Percentiles rank a stretch among this genome's conserved stretches.
These are phyloP conservation scores for Echinarachnius parma DNA, from an alignment of 53 echinoderm and acorn worm genomes.

Conservation along the genomic window DNA sequence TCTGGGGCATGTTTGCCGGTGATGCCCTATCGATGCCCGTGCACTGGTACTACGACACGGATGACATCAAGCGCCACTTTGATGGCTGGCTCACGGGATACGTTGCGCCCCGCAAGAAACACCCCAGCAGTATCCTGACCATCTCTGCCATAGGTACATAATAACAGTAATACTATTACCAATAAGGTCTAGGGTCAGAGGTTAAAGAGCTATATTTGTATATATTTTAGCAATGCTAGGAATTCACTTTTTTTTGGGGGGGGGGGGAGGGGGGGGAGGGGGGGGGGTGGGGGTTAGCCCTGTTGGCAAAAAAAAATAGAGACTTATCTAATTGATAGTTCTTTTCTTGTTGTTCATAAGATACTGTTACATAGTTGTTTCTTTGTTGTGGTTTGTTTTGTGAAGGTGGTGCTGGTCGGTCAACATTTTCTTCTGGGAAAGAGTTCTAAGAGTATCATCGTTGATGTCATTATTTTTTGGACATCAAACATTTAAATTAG, in stretches of 20 bases:
- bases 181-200: no score
- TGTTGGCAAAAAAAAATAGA: no score
- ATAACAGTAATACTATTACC: not conserved
- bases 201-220: no score
- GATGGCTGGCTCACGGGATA: constrained; percentile 57
- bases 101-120: constrained; percentile 51
- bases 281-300: no score
- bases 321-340: no score
- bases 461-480: constrained; percentile 59
- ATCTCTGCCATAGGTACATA: constrained; percentile 65
- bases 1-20: constrained; percentile 56
- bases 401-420: constrained; percentile 68
- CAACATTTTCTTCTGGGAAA: constrained; percentile 23
- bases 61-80: constrained; percentile 60
- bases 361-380: not conserved
- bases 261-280: no score
- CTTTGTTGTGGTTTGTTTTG: not conserved
- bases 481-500: no score
- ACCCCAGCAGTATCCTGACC: constrained; percentile 65
- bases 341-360: no score
- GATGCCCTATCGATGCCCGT: constrained; percentile 72
- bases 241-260: no score
- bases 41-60: constrained; percentile 69
- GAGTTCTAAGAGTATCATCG: constrained; percentile 56
- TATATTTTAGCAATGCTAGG: no score